phyloP scores from a whole-genome alignment of 2,797 vertebrate species.

The Sebastes aleutianus region DNA sequence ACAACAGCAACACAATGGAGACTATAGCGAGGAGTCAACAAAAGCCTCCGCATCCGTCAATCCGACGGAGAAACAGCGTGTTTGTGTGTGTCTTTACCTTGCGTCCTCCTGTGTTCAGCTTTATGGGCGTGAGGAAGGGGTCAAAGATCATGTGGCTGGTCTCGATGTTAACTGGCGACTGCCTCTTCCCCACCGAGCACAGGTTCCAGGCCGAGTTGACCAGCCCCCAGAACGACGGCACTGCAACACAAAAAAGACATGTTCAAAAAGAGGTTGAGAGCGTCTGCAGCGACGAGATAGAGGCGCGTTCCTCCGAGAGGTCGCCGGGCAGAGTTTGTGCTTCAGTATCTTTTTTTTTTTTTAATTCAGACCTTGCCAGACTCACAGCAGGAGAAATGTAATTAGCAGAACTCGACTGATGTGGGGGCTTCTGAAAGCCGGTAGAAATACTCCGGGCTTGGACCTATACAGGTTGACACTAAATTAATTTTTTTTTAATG shows the following conservation, averaged over 20 bases:
- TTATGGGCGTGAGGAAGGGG: conserved; percentile 94
- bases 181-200: conserved; percentile 97
- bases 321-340: conserved; percentile 2
- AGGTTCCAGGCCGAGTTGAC: conserved; percentile 99
- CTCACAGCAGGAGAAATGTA: conserved; percentile 10
- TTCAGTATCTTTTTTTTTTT: not conserved
- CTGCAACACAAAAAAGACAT: conserved; percentile 74
- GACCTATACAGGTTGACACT: not conserved
- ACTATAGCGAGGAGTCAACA: not conserved
- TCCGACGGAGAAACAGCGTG: not conserved
- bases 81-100: conserved; percentile 84
- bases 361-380: not conserved
- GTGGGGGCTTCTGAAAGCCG: not conserved
- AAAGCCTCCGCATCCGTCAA: conserved; percentile 16
- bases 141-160: conserved; percentile 99
- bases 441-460: not conserved
- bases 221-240: conserved; percentile 99
- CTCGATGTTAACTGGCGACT: conserved; percentile 98
- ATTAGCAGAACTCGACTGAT: conserved; percentile 26
- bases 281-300: conserved; percentile 34
- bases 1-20: conserved; percentile 16
- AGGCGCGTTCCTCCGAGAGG: not conserved
- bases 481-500: not conserved
- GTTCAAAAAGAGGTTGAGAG: conserved; percentile 18
- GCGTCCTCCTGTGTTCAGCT: conserved; percentile 94